These are phyloP conservation scores for Lepisosteus oculatus DNA, from an alignment of 2,113 vertebrate genomes.

Conservation along the genomic window DNA sequence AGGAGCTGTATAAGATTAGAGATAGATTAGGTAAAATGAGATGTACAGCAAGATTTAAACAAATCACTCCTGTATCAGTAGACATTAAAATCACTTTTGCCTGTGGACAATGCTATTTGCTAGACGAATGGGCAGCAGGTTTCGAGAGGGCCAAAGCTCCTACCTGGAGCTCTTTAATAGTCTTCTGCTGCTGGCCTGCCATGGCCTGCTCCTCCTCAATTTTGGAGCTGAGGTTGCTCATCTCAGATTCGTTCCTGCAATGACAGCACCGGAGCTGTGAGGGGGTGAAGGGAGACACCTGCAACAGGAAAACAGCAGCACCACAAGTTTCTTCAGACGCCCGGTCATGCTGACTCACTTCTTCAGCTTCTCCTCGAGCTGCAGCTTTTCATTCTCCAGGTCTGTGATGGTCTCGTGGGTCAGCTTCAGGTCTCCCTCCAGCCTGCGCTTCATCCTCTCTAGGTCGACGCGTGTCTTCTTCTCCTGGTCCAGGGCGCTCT, in stretches of 20 bases:
- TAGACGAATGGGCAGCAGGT: no score
- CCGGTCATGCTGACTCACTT: slow-evolving; percentile 67
- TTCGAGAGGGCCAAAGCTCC: neutral
- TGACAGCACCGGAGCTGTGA: neutral
- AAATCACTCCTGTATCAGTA: no score
- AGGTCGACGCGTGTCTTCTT: slow-evolving; percentile 90
- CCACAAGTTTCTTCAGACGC: neutral
- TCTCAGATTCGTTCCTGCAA: slow-evolving; percentile 86
- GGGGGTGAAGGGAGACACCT: no score
- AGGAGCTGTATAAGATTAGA: no score
- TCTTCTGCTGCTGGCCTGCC: slow-evolving; percentile 84
- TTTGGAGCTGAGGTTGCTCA: slow-evolving; percentile 75
- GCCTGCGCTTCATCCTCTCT: slow-evolving; percentile 84
- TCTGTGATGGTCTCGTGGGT: slow-evolving; percentile 85
- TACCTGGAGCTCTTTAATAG: slow-evolving; percentile 91
- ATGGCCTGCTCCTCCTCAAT: slow-evolving; percentile 84
- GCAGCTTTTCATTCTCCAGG: slow-evolving; percentile 87
- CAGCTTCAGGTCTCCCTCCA: slow-evolving; percentile 90
- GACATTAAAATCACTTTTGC: no score
- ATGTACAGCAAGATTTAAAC: no score
- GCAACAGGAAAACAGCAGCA: no score
- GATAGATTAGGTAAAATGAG: no score
- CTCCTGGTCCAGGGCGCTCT: slow-evolving; percentile 91
- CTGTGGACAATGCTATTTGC: no score
- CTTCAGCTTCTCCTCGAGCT: slow-evolving; percentile 88